Base-by-base conservation (phyloP, 2,888 invertebrate species). In the Hirtodrosophila confusa region DNA sequence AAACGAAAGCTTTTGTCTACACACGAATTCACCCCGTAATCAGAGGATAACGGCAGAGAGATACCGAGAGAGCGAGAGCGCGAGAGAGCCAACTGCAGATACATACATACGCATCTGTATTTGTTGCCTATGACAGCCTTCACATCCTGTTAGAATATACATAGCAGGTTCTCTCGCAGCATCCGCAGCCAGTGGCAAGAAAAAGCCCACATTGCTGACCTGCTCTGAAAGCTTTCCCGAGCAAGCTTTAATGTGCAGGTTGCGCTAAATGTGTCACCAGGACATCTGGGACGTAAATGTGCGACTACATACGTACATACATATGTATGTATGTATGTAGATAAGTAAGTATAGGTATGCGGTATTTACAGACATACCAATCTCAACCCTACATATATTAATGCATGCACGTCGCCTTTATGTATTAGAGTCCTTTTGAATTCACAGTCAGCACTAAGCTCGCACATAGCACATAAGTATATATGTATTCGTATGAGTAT, bases 1-100 rank as follows among this genome's bases (percentile, higher is more conserved):
- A 83, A 87, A 76, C 58, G 69, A 87, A 84, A 84, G 83, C 83
- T 84, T 77, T 82, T 79, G 72, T 87, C 86, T 79, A 77, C 66
- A 84, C 72, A 75, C 69, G 78, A 61, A 67, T 76, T 70, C 73
- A 71, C 64, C 76, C 75, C 56, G 54, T 61, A 60, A 54, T 41
- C 12, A 41, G 43, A 61, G 55, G 67, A 51, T 49, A 27, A 23
- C 44, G 37, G 41, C 60, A 55, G 50, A 47, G 33, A 11, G 43
- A 40, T 17, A 17, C 17, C 17, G 17, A 17, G 17, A 17, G 17
- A 17, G 17, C 1, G 17, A 1, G 17, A 17, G 17, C 1, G 17
- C 17, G 17, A 17, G 17, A 48, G 79, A 47, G 50, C 36, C 48
- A 43, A 54, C 27, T 62, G 51, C 57, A 60, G 53, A 66, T 50